A percentile compares a stretch with the other conserved stretches of the same genome.
Conservation (phyloP, 2,888 invertebrate species). For the Drosophila paranaensis region DNA sequence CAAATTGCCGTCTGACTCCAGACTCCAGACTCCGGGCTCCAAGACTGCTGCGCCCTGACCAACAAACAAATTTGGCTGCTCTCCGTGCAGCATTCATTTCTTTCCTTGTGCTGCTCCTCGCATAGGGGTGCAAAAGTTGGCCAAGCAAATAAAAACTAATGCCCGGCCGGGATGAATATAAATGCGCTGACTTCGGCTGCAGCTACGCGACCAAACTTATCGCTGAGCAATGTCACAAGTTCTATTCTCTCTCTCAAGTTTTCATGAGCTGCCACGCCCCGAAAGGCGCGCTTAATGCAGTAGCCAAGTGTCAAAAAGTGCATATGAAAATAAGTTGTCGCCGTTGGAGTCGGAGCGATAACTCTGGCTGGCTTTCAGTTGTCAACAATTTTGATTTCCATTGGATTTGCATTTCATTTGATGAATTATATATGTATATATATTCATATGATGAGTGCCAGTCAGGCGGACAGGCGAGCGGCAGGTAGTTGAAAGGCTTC, state of each 20-base stretch:
- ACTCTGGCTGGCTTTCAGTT: conserved; percentile 23
- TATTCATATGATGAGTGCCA: conserved; percentile 72
- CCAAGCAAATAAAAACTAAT: conserved; percentile 63
- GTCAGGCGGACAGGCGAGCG: conserved; percentile 35
- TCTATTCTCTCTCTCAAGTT: conserved; percentile 24
- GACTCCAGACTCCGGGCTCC: conserved; percentile 2
- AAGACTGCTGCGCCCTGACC: conserved; percentile 32
- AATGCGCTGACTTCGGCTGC: conserved; percentile 45
- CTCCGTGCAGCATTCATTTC: conserved; percentile 19
- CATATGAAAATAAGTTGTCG: conserved; percentile 53
- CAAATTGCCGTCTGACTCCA: conserved; percentile 77
- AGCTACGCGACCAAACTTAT: conserved; percentile 29
- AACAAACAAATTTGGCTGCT: conserved; percentile 52
- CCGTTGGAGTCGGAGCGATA: conserved; percentile 3
- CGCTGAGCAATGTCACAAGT: conserved; percentile 64
- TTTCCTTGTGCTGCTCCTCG: neutral
- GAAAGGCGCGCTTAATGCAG: conserved; percentile 53
- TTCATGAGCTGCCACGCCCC: conserved; percentile 28
- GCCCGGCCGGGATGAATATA: conserved; percentile 62
- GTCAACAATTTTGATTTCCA: conserved; percentile 31
- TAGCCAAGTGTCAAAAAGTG: conserved; percentile 48
- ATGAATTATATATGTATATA: conserved; percentile 59
- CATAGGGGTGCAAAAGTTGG: conserved; percentile 40
- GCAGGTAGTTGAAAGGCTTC: conserved; percentile 1
- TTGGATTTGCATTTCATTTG: conserved; percentile 50